These are phyloP conservation scores for Darevskia nairensis DNA, from an alignment of 2,797 vertebrate species.

Conservation along the genomic window DNA sequence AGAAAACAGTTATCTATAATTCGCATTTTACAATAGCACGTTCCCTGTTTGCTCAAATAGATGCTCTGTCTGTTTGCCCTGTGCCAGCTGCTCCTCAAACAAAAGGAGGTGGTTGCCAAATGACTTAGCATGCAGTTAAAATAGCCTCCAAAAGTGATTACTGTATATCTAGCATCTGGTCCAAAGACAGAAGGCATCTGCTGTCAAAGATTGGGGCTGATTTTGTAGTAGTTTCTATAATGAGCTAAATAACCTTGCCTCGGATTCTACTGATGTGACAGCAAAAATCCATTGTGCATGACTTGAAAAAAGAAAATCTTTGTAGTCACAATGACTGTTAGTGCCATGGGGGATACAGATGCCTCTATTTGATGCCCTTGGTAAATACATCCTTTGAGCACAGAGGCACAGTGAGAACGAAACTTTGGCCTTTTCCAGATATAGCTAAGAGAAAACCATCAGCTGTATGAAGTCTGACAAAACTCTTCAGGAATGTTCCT, in stretches of 20 bases:
- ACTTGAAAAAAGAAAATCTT: background rate
- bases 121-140: constrained; percentile 63
- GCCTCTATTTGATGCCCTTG: constrained; percentile 40
- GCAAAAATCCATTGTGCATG: constrained; percentile 32
- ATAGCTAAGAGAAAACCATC: background rate
- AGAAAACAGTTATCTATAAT: constrained; percentile 40
- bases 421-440: background rate
- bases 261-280: constrained; percentile 49
- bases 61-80: constrained; percentile 52
- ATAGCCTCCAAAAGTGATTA: constrained; percentile 68
- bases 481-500: background rate
- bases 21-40: constrained; percentile 49
- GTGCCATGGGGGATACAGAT: background rate
- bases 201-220: constrained; percentile 67
- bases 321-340: background rate
- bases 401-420: constrained; percentile 13
- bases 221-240: constrained; percentile 58
- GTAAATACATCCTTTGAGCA: constrained; percentile 44
- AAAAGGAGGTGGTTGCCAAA: constrained; percentile 63
- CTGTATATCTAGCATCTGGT: constrained; percentile 66
- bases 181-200: constrained; percentile 74
- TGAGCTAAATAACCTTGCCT: constrained; percentile 62
- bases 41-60: constrained; percentile 43
- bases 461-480: constrained; percentile 1
- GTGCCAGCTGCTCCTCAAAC: constrained; percentile 57